Conservation (phyloP, 2,888 invertebrate genomes). For the Alcis repandata region DNA sequence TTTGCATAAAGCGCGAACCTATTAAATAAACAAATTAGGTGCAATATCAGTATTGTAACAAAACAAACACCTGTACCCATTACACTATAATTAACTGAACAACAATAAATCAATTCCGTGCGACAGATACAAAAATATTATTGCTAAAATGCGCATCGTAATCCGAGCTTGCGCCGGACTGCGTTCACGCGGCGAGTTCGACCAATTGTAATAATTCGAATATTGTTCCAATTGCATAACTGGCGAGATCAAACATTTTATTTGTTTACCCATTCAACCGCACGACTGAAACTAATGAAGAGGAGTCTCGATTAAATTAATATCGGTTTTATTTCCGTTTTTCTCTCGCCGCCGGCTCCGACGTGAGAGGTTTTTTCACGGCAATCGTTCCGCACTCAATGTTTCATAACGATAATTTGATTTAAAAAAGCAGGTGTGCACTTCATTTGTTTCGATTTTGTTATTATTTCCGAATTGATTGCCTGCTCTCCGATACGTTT, state of each 20-base stretch:
- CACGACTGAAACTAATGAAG: slow-evolving; percentile 83
- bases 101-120: slow-evolving; percentile 45
- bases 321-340: slow-evolving; percentile 75
- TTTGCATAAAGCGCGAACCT: slow-evolving; percentile 28
- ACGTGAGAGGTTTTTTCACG: slow-evolving; percentile 66
- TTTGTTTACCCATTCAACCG: slow-evolving; percentile 82
- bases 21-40: slow-evolving; percentile 30
- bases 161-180: slow-evolving; percentile 36
- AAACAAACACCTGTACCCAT: slow-evolving; percentile 36
- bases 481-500: slow-evolving; percentile 46
- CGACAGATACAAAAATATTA: slow-evolving; percentile 45
- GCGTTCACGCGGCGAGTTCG: slow-evolving; percentile 49
- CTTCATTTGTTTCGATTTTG: slow-evolving; percentile 69
- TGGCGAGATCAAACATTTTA: slow-evolving; percentile 83
- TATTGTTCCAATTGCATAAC: slow-evolving; percentile 76
- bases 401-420: slow-evolving; percentile 68
- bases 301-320: slow-evolving; percentile 83
- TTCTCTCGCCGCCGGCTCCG: slow-evolving; percentile 58
- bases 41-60: slow-evolving; percentile 35
- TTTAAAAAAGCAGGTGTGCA: slow-evolving; percentile 57
- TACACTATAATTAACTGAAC: slow-evolving; percentile 45
- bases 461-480: slow-evolving; percentile 53
- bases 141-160: slow-evolving; percentile 46
- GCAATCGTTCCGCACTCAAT: slow-evolving; percentile 54
- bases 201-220: slow-evolving; percentile 76